Evolutionary conservation across 2,888 invertebrate genomes (phyloP).

Genomic region (Papilio elwesi): DNA sequence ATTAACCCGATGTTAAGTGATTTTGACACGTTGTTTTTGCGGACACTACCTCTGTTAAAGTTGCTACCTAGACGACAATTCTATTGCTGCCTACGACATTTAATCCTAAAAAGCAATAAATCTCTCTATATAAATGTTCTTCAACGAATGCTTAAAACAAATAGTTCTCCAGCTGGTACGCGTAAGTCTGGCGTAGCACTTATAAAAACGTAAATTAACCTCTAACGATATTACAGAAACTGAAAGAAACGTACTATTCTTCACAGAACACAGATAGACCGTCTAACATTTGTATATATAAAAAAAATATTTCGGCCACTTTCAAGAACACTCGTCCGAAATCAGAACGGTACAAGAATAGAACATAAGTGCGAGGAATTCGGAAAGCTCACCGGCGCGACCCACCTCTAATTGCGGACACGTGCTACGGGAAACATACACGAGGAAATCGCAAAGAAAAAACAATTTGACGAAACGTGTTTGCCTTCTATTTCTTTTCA

Average conservation of each 20-base stretch:
- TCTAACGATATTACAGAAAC: background rate
- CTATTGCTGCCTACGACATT: too few species aligned
- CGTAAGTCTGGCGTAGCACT: too few species aligned
- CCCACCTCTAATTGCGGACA: constrained; percentile 58
- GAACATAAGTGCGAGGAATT: constrained; percentile 52
- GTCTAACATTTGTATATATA: constrained; percentile 13
- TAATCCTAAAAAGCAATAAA: too few species aligned
- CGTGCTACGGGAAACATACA: constrained; percentile 32
- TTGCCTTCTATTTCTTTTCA: background rate
- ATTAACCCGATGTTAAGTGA: too few species aligned
- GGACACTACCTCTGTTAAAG: too few species aligned
- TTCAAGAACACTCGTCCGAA: constrained; percentile 45
- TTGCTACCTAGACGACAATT: too few species aligned
- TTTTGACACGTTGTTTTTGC: too few species aligned
- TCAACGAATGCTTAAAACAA: too few species aligned
- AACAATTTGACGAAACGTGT: background rate
- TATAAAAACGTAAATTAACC: too few species aligned
- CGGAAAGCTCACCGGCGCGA: constrained; percentile 55
- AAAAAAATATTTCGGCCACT: constrained; percentile 15
- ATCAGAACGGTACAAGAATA: constrained; percentile 48
- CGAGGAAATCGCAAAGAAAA: constrained; percentile 45
- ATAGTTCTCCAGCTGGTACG: too few species aligned
- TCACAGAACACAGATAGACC: background rate
- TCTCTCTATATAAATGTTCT: too few species aligned
- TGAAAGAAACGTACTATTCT: background rate